Evolutionary conservation across 2,888 invertebrate species (phyloP).

Genomic region (Cephus nigrinus): DNA sequence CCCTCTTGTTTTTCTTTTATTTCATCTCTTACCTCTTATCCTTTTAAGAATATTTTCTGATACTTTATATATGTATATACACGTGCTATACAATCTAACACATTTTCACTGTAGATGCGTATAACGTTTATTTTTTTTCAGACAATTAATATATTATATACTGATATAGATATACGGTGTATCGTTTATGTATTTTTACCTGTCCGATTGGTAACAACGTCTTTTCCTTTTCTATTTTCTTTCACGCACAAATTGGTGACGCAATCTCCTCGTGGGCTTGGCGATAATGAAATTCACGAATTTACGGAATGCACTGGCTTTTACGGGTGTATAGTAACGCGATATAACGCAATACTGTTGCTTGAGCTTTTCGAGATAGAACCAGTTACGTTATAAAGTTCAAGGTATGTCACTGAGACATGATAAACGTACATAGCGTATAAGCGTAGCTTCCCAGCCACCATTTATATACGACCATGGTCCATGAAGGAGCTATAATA

Average conservation of each 20-base stretch:
- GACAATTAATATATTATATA: neutral
- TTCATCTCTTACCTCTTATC: constrained; percentile 28
- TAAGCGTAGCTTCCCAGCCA: neutral
- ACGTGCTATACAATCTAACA: neutral
- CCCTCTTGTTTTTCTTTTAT: constrained; percentile 29
- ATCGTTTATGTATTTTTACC: neutral
- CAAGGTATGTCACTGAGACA: neutral
- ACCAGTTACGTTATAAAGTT: neutral
- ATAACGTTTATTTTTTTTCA: neutral
- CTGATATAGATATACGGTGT: neutral
- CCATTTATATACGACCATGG: neutral
- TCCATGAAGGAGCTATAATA: neutral
- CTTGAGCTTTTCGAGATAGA: neutral
- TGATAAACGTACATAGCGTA: neutral
- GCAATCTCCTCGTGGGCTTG: neutral
- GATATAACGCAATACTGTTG: neutral
- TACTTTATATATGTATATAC: neutral
- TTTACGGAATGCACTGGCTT: neutral
- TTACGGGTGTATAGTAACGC: neutral
- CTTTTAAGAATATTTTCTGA: constrained; percentile 9
- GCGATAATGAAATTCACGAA: neutral
- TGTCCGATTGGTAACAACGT: neutral
- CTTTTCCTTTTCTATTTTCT: neutral
- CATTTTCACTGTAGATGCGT: neutral
- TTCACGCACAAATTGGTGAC: no score